A percentile compares a stretch with the other conserved stretches of the same genome.
Conservation (phyloP, 2,888 invertebrate genomes). For the Girardia tigrina region DNA sequence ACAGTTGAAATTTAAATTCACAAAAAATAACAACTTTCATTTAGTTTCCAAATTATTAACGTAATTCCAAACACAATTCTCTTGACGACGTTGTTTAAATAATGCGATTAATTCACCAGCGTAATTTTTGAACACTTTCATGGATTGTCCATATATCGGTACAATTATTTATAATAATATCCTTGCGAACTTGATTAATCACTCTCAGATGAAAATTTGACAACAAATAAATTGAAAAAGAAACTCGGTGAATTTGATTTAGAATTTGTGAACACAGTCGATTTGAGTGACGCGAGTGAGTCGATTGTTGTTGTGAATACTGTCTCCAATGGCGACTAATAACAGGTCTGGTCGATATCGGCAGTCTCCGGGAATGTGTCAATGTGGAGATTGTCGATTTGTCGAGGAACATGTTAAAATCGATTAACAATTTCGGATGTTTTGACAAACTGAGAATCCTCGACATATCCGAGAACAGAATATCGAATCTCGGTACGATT, state of each 20-base stretch:
- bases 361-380: neutral
- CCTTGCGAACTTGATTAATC: neutral
- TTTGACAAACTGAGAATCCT: neutral
- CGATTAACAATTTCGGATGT: neutral
- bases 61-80: too few relatives aligned
- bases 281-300: neutral
- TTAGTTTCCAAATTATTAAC: too few relatives aligned
- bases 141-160: too few relatives aligned
- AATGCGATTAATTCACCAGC: too few relatives aligned
- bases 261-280: neutral
- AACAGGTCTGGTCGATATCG: neutral
- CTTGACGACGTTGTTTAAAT: neutral
- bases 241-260: slow-evolving; percentile 9
- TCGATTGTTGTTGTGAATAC: neutral
- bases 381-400: neutral
- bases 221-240: neutral
- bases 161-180: neutral
- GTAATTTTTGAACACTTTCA: too few relatives aligned
- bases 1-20: too few relatives aligned
- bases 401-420: neutral
- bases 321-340: too few relatives aligned
- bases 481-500: neutral
- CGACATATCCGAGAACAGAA: neutral
- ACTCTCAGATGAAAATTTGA: neutral
- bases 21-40: too few relatives aligned